Conservation (phyloP, 1,140 invertebrate genomes). For the Drosophila pruinosa region DNA sequence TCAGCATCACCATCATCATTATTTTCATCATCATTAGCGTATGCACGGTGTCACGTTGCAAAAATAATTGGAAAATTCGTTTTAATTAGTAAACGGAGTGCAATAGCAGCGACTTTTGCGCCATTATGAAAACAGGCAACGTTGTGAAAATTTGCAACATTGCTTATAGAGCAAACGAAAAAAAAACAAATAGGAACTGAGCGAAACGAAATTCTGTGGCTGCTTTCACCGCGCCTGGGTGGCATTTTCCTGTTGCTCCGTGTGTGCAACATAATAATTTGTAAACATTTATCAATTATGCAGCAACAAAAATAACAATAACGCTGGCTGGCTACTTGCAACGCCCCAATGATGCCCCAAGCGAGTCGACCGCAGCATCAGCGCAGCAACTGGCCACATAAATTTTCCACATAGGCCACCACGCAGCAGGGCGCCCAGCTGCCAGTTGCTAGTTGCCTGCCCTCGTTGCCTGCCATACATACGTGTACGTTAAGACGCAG, state of each 20-base stretch:
- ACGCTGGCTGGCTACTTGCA: conserved; percentile 25
- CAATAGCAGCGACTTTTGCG: too few relatives aligned
- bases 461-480: too few relatives aligned
- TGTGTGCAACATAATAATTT: conserved; percentile 78
- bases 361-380: conserved; percentile 9
- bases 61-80: conserved; percentile 51
- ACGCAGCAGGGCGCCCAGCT: conserved; percentile 40
- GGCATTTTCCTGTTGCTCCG: conserved; percentile 35
- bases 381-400: conserved; percentile 64
- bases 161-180: background rate
- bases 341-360: conserved; percentile 45
- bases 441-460: background rate
- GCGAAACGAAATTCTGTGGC: conserved; percentile 2
- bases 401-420: conserved; percentile 62
- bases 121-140: conserved; percentile 32
- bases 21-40: background rate
- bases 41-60: background rate
- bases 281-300: conserved; percentile 80
- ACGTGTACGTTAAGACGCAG: too few relatives aligned
- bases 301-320: conserved; percentile 54
- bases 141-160: conserved; percentile 40
- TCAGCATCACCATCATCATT: background rate
- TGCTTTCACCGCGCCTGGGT: conserved; percentile 64
- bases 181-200: background rate
- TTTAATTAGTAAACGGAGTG: conserved; percentile 65